Conservation (phyloP, 92 coral and sea anemone species). For the Umimayanthus kanabou region DNA sequence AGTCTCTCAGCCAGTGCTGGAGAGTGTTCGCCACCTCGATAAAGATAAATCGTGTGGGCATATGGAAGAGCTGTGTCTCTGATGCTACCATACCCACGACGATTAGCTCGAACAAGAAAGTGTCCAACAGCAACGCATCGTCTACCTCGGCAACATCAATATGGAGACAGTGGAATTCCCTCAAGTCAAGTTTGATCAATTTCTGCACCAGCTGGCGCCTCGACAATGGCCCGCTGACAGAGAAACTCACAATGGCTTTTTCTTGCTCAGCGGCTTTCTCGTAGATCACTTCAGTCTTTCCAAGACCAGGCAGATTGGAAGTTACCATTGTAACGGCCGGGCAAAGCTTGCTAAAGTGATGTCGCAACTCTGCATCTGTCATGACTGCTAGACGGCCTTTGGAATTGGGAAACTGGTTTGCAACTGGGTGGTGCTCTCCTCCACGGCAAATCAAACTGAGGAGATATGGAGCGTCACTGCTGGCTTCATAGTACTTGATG, state of each 20-base stretch:
- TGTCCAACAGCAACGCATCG: conserved; percentile 71
- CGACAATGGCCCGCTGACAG: conserved; percentile 84
- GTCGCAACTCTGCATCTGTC: conserved; percentile 60
- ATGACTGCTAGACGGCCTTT: conserved; percentile 55
- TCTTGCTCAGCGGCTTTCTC: conserved; percentile 48
- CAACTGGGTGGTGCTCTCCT: conserved; percentile 74
- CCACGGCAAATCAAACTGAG: conserved; percentile 78
- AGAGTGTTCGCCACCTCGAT: conserved; percentile 83
- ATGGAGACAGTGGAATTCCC: conserved; percentile 64
- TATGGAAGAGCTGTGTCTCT: conserved; percentile 66
- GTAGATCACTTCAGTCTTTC: conserved; percentile 75
- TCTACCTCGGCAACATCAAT: conserved; percentile 76
- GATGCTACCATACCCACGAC: conserved; percentile 85
- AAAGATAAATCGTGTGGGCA: conserved; percentile 60
- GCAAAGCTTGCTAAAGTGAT: conserved; percentile 30
- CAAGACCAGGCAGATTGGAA: conserved; percentile 84
- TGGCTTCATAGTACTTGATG: conserved; percentile 49
- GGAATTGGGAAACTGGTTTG: conserved; percentile 62
- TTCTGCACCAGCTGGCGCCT: conserved; percentile 70
- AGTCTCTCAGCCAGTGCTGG: conserved; percentile 68
- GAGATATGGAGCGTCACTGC: conserved; percentile 37
- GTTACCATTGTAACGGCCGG: conserved; percentile 70
- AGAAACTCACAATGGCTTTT: conserved; percentile 64
- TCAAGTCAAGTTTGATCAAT: conserved; percentile 54
- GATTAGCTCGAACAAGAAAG: conserved; percentile 76